Conservation (phyloP, 2,797 vertebrate species). For the Eutrigla gurnardus region DNA sequence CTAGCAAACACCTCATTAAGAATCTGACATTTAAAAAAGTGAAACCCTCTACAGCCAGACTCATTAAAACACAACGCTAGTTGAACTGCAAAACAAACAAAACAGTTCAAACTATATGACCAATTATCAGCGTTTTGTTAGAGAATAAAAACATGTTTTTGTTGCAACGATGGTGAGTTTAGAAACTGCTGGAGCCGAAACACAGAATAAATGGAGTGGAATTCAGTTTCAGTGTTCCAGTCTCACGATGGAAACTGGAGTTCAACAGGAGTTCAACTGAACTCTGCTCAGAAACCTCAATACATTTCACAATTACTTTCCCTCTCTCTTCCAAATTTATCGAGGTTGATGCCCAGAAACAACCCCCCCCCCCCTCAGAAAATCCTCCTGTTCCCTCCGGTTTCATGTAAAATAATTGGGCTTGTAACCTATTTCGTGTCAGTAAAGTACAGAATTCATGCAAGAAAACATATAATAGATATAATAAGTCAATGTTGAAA, state of each 20-base stretch:
- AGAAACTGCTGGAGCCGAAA: not conserved
- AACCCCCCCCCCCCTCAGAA: too few species aligned
- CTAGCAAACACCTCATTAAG: conserved; percentile 58
- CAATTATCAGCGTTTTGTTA: not conserved
- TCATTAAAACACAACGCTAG: conserved; percentile 44
- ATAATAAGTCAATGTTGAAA: too few species aligned
- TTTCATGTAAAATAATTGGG: too few species aligned
- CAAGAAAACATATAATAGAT: too few species aligned
- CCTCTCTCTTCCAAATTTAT: too few species aligned
- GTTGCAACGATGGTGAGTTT: not conserved
- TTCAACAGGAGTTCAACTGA: not conserved
- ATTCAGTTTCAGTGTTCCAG: not conserved
- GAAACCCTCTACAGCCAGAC: conserved; percentile 4
- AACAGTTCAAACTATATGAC: not conserved
- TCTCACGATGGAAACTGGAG: not conserved
- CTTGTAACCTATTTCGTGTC: too few species aligned
- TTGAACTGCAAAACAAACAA: conserved; percentile 27
- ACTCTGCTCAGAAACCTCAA: not conserved
- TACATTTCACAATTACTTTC: not conserved
- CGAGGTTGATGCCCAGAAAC: too few species aligned
- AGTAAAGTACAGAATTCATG: too few species aligned
- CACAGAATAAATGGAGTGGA: not conserved
- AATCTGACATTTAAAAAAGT: conserved; percentile 40
- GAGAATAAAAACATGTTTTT: not conserved
- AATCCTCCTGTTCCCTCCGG: too few species aligned